These are phyloP conservation scores for Tauraco hartlaubi DNA, from an alignment of 2,797 vertebrate species.

Conservation along the genomic window DNA sequence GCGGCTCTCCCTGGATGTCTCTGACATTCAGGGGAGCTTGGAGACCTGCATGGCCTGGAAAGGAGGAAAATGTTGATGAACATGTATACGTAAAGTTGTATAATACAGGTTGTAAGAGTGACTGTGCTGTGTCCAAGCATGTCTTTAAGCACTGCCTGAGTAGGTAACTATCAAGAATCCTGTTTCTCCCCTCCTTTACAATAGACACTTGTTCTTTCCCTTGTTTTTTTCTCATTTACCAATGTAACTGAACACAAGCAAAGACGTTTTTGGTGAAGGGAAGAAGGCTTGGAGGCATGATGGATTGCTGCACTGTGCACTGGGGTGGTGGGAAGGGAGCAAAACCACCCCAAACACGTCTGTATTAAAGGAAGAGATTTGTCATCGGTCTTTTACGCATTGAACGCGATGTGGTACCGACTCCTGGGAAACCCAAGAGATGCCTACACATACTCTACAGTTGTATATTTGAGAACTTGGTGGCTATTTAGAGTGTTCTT, in stretches of 20 bases:
- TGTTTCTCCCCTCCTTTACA: neutral
- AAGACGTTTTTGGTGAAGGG: rapidly evolving
- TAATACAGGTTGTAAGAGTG: neutral
- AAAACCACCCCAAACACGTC: neutral
- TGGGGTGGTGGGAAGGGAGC: neutral
- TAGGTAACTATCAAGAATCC: neutral
- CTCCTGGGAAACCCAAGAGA: neutral
- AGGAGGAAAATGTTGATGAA: neutral
- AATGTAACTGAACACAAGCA: neutral
- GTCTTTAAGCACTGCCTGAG: neutral
- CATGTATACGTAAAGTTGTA: rapidly evolving
- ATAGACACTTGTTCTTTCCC: neutral
- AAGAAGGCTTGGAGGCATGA: neutral
- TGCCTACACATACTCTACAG: rapidly evolving
- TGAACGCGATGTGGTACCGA: rapidly evolving
- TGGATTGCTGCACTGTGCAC: neutral
- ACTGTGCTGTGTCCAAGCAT: neutral
- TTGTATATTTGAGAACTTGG: neutral
- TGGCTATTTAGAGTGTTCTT: neutral
- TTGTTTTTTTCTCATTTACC: neutral
- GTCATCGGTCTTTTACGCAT: neutral
- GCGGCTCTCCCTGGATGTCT: neutral
- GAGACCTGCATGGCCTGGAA: neutral
- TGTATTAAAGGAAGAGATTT: neutral
- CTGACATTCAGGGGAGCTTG: neutral